Conservation (phyloP, 1,140 invertebrate genomes). For the Pseudobourletiella spinata region DNA sequence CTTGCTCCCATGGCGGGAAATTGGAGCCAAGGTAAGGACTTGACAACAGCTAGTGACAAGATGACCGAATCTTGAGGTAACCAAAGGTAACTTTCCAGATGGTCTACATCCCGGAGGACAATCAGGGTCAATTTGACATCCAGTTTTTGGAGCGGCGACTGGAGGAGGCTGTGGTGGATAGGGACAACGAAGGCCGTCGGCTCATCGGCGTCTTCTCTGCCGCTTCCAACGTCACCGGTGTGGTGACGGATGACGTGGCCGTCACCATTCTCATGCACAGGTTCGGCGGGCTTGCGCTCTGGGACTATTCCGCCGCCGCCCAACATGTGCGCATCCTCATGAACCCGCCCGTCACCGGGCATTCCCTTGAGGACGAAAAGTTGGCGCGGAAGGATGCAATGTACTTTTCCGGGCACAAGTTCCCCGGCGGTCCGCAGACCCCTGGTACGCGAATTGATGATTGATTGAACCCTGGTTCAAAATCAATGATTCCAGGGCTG, state of each 20-base stretch:
- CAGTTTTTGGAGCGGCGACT: conserved; percentile 8
- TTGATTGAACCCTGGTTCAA: too few species aligned
- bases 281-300: conserved; percentile 71
- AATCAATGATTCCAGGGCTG: too few species aligned
- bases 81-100: too few species aligned
- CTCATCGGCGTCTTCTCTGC: conserved; percentile 49
- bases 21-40: conserved; percentile 64
- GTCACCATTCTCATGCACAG: conserved; percentile 72
- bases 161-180: too few species aligned
- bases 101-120: conserved; percentile 20
- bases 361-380: conserved; percentile 52
- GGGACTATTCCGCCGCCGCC: conserved; percentile 82
- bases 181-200: conserved; percentile 17
- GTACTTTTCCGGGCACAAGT: conserved; percentile 84
- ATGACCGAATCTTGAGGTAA: too few species aligned
- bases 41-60: too few species aligned
- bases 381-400: conserved; percentile 77
- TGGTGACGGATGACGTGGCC: conserved; percentile 69
- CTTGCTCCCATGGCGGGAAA: conserved; percentile 73
- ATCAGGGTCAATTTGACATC: conserved; percentile 9
- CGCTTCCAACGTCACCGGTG: conserved; percentile 60
- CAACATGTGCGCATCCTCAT: conserved; percentile 73
- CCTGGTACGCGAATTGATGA: too few species aligned
- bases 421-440: conserved; percentile 79
- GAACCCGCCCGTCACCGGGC: conserved; percentile 63